Percentiles rank a stretch among this genome's conserved stretches.
phyloP scores from a whole-genome alignment of 2,888 invertebrate species.

The Beris chalybata region DNA sequence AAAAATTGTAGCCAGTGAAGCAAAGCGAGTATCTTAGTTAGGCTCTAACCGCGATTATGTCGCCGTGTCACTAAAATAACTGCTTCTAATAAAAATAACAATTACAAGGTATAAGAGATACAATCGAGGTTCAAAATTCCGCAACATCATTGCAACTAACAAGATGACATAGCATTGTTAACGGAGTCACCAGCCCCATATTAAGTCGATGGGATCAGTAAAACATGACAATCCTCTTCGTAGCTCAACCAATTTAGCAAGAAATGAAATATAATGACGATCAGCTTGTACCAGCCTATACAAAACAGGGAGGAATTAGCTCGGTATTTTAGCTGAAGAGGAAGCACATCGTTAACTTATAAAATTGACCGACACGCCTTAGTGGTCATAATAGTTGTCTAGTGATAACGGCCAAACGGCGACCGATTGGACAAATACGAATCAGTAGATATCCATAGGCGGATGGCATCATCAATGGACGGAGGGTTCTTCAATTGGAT shows the following conservation, averaged over 20 bases:
- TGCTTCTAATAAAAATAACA: no score
- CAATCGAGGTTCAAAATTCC: background rate
- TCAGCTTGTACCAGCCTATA: conserved; percentile 16
- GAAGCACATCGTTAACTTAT: conserved; percentile 33
- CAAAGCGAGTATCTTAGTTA: no score
- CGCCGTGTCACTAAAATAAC: no score
- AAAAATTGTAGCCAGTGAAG: no score
- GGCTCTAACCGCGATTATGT: no score
- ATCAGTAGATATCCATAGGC: conserved; percentile 8
- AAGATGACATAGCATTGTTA: conserved; percentile 32
- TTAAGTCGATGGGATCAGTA: conserved; percentile 11
- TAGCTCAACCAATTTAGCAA: conserved; percentile 29
- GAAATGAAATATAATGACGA: conserved; percentile 29
- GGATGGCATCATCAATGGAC: conserved; percentile 30
- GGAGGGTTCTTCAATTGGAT: conserved; percentile 26
- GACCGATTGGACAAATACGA: no score
- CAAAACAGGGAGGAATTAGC: conserved; percentile 29
- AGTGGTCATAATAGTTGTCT: conserved; percentile 23
- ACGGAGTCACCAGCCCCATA: conserved; percentile 15
- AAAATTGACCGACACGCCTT: conserved; percentile 34
- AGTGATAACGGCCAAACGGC: background rate
- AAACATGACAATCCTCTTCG: conserved; percentile 32
- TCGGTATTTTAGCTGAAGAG: conserved; percentile 26
- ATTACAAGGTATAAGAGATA: no score
- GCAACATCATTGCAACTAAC: conserved; percentile 32